phyloP scores from a whole-genome alignment of 2,113 vertebrate species.

The Conger conger region DNA sequence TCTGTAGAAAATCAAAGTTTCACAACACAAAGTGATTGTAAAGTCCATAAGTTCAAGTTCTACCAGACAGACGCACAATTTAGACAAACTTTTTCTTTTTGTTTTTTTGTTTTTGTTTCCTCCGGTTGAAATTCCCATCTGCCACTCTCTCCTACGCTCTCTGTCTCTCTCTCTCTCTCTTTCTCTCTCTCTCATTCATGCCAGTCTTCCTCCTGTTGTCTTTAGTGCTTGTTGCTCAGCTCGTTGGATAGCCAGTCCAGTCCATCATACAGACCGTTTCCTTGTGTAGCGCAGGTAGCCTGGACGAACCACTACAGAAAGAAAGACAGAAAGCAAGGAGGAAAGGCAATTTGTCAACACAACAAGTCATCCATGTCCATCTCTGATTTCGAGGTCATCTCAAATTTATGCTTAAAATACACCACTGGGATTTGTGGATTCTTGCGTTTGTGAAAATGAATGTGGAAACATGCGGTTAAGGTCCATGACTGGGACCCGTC shows the following conservation, averaged over 20 bases:
- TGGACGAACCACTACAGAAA: constrained; percentile 82
- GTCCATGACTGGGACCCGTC: too few relatives aligned
- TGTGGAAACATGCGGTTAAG: neutral
- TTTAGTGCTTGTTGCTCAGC: constrained; percentile 78
- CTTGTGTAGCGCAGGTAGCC: constrained; percentile 85
- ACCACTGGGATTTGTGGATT: neutral
- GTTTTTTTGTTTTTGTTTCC: constrained; percentile 28
- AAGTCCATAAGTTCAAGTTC: constrained; percentile 65
- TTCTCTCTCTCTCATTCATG: constrained; percentile 22
- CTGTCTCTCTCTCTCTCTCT: constrained; percentile 20
- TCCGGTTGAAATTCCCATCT: constrained; percentile 31
- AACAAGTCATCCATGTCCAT: too few relatives aligned
- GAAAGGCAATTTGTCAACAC: neutral
- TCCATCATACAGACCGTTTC: constrained; percentile 85
- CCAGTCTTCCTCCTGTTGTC: neutral
- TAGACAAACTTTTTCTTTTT: constrained; percentile 48
- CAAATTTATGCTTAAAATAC: neutral
- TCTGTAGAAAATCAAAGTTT: constrained; percentile 41
- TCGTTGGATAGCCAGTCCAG: constrained; percentile 89
- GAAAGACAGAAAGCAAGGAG: constrained; percentile 1
- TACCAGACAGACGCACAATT: constrained; percentile 59
- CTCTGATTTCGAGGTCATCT: too few relatives aligned
- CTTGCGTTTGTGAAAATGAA: neutral
- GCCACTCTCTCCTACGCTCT: constrained; percentile 14
- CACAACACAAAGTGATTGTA: constrained; percentile 52